Evolutionary conservation across 2,888 invertebrate genomes (phyloP), one percentile per base, ranked within the genome.

Genomic region (Seira ritae): DNA sequence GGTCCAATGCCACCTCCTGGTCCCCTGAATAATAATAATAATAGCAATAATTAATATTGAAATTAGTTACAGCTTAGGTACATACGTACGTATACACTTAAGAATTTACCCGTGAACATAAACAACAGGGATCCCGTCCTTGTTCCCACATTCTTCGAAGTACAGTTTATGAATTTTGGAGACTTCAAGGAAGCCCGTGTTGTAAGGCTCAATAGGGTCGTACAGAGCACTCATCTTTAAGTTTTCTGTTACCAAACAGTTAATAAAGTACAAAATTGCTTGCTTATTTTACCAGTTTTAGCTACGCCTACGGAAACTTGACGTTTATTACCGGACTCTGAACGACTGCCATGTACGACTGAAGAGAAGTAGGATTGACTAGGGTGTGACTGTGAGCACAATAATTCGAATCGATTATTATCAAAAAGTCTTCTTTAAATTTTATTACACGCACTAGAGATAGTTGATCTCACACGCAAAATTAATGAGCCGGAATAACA

Each of bases 111-210:
- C 85, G 66, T 85, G 85, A 6, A 85, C 62, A 67, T 70, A 85
- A 15, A 85, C 42, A 1, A 84, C 70, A 1, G 85, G 85, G 22
- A 78, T 65, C 12, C 85, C 85, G 20, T 72, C 46, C 22, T 66
- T 67, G 24, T 80, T 84, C n/a, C 85, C 85, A 69, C 80, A 71
- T 68, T 85, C 77, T 55, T 85, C 85, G 20, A 77, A 85, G 62
- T 80, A 83, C 70, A 85, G 68, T 24, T 84, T 80, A 37, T 85
- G 85, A 17, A 84, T 0, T 1, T n/a, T n/a, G 8, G 85, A 84
- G 3, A 85, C 85, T 15, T 80, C 37, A 12, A 85, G 31, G 4
- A 66, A 46, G 0, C 85, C 85, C 17, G 78, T 31, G 17, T 60
- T 66, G 73, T 80, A 80, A 2, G 85, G 84, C 50, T 85, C 74